Percentiles rank a stretch among this genome's conserved stretches.
These are phyloP conservation scores for Lagopus leucura DNA, from an alignment of 2,113 vertebrate genomes.

Conservation along the genomic window DNA sequence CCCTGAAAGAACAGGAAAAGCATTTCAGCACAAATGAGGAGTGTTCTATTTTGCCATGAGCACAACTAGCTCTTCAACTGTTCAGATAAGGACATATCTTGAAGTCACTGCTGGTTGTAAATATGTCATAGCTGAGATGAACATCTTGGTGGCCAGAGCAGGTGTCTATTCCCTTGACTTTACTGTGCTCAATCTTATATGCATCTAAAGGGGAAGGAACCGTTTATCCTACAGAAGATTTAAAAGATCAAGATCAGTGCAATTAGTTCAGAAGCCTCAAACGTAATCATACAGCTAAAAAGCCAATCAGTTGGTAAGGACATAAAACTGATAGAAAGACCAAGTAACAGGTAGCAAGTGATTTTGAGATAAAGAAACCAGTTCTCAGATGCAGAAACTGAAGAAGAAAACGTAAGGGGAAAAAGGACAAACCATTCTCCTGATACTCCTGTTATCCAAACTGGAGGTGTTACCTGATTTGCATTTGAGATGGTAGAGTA, in stretches of 20 bases:
- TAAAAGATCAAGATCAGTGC: background rate
- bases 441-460: background rate
- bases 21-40: background rate
- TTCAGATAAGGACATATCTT: background rate
- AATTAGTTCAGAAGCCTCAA: background rate
- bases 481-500: background rate
- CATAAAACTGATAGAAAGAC: background rate
- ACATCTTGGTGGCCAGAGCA: background rate
- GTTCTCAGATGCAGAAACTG: background rate
- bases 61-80: background rate
- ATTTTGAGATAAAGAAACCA: background rate
- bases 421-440: background rate
- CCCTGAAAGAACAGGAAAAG: background rate
- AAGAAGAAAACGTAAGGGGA: background rate
- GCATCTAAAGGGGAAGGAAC: background rate
- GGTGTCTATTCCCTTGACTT: background rate
- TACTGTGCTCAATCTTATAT: background rate
- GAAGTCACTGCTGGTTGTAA: background rate
- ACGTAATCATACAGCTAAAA: background rate
- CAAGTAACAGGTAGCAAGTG: background rate
- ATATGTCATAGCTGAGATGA: background rate
- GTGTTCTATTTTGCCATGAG: background rate
- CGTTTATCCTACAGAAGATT: background rate
- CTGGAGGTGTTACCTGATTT: background rate
- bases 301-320: background rate